These are phyloP conservation scores for Odontothrips loti DNA, from an alignment of 2,888 invertebrate genomes.

Conservation along the genomic window DNA sequence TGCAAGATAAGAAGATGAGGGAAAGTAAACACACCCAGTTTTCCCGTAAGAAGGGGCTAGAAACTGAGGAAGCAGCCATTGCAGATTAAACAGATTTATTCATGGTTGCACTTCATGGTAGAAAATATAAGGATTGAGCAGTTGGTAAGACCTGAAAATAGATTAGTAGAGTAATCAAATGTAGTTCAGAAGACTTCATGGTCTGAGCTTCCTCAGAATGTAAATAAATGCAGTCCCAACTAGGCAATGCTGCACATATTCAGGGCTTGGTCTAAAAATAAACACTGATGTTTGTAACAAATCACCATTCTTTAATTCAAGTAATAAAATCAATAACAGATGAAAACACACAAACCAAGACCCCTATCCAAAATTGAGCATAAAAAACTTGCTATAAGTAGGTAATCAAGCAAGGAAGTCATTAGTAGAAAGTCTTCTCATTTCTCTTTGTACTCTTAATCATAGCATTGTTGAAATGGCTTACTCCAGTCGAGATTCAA, in stretches of 20 bases:
- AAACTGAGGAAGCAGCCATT: neutral
- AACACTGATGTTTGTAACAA: neutral
- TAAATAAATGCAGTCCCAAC: too few relatives aligned
- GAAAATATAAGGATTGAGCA: too few relatives aligned
- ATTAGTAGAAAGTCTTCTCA: neutral
- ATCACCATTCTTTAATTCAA: neutral
- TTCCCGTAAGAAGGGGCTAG: neutral
- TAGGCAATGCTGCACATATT: too few relatives aligned
- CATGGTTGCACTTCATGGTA: too few relatives aligned
- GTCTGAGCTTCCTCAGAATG: too few relatives aligned
- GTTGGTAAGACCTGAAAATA: too few relatives aligned
- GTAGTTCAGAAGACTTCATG: too few relatives aligned
- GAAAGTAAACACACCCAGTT: neutral
- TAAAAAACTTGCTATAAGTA: neutral
- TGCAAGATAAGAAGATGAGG: conserved; percentile 27
- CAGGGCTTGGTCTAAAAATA: too few relatives aligned
- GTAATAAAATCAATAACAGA: neutral
- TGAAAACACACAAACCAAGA: neutral
- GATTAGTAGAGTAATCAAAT: neutral
- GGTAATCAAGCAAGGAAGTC: neutral
- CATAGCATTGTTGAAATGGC: neutral
- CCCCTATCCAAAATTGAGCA: neutral
- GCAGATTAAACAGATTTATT: neutral
- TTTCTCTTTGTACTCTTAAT: neutral
- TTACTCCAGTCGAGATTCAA: neutral